Evolutionary conservation across 2,888 invertebrate genomes (phyloP), one percentile per base, ranked within the genome.

Genomic region (Sisyra nigra): DNA sequence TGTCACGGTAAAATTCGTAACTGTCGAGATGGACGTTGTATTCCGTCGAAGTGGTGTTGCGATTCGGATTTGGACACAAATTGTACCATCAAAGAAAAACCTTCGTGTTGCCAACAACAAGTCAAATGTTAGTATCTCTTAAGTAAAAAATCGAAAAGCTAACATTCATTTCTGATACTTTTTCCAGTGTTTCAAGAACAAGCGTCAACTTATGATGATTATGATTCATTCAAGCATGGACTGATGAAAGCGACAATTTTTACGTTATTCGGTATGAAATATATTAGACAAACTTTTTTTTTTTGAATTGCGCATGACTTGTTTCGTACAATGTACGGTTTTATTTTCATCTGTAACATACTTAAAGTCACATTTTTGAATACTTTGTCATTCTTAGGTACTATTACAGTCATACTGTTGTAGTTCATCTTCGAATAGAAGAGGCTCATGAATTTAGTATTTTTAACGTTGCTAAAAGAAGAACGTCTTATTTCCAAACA

Each of bases 11-110:
- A 43, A 38, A 43, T 43, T 9, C 14, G 38, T 8, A 37, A 43
- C 17, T 43, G 43, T 31, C 14, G 13, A 34, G 55, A 56, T 43
- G 57, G 56, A 4, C 53, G 61, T 10, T 61, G 61, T 43, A 58
- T 60, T 34, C 53, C 59, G 3, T 47, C 48, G 13, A 46, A 52
- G 36, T 53, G 53, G 48, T 59, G 59, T 45, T 58, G 58, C 47
- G 54, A 57, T 40, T 48, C 52, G 11, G 48, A 47, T 11, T 42
- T 48, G 8, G 55, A 57, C 43, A 48, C 50, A 4, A 57, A 57
- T 46, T 61, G 60, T 46, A 53, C 57, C 5, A 50, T 48, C 4
- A 51, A 49, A 32, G 51, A 54, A 37, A 46, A 50, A 14, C 54
- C 52, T 14, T 45, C 53, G 4, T 61, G 60, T 47, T 61, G 60